Percentiles rank a stretch among this genome's conserved stretches.
phyloP scores from a whole-genome alignment of 2,888 invertebrate genomes.

The Acleris holmiana region DNA sequence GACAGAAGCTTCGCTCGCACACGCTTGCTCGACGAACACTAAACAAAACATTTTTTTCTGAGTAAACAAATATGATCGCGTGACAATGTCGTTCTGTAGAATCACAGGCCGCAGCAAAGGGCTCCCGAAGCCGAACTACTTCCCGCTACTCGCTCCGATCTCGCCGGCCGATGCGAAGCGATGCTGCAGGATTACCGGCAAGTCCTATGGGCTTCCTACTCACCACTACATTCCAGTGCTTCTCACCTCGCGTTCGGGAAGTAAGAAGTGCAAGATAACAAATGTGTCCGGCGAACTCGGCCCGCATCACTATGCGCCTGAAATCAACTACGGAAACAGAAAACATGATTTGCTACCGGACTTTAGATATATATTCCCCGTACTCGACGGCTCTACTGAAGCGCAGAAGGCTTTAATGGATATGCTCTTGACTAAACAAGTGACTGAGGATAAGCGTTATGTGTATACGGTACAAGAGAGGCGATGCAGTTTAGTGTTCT shows the following conservation, averaged over 20 bases:
- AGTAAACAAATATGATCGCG: conserved; percentile 74
- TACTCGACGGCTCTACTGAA: conserved; percentile 87
- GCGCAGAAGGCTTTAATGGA: conserved; percentile 86
- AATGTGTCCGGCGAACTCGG: conserved; percentile 85
- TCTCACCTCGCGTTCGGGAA: conserved; percentile 78
- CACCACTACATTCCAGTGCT: conserved; percentile 92
- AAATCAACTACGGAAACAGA: conserved; percentile 86
- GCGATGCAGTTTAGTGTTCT: conserved; percentile 89
- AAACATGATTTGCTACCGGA: conserved; percentile 88
- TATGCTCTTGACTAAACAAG: conserved; percentile 85
- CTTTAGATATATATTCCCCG: conserved; percentile 90
- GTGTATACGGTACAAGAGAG: conserved; percentile 91
- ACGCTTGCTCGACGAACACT: conserved; percentile 58
- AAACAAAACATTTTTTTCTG: conserved; percentile 47
- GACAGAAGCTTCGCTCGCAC: conserved; percentile 46
- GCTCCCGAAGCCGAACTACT: conserved; percentile 92
- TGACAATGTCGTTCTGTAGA: conserved; percentile 89
- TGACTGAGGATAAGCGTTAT: conserved; percentile 85
- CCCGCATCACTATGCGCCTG: conserved; percentile 85
- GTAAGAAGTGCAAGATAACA: conserved; percentile 86
- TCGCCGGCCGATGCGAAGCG: conserved; percentile 93
- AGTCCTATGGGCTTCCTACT: conserved; percentile 88
- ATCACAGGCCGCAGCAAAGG: conserved; percentile 92
- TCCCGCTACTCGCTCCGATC: conserved; percentile 91
- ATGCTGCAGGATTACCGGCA: conserved; percentile 91